phyloP scores from a whole-genome alignment of 2,113 vertebrate species.

The Rhinolophus sinicus region DNA sequence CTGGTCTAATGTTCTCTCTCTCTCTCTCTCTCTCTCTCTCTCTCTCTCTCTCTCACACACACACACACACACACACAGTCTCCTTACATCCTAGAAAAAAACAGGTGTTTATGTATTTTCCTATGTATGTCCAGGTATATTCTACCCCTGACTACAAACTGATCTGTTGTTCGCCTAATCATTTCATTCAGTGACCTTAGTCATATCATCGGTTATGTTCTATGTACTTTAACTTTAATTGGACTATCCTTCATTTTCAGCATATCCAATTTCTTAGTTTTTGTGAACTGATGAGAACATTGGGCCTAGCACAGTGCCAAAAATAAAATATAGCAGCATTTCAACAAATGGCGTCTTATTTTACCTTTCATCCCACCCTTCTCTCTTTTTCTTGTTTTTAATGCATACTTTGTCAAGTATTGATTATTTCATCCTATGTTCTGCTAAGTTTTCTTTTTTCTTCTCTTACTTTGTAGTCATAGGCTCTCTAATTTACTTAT shows the following conservation, averaged over 20 bases:
- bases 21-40: background rate
- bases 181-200: background rate
- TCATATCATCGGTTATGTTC: background rate
- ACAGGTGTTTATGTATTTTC: background rate
- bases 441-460: background rate
- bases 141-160: background rate
- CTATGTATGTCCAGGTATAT: background rate
- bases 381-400: background rate
- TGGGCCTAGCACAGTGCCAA: background rate
- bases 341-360: background rate
- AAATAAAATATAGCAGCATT: background rate
- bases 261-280: background rate
- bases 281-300: background rate
- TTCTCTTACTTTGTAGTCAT: background rate
- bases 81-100: background rate
- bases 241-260: background rate
- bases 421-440: background rate
- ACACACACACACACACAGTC: background rate
- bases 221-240: background rate
- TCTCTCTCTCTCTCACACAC: background rate
- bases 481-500: background rate
- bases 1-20: no score
- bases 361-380: background rate
- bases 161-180: background rate
- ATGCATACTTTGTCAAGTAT: background rate